Evolutionary conservation across 2,113 vertebrate species (phyloP).

Genomic region (Thomomys bottae): DNA sequence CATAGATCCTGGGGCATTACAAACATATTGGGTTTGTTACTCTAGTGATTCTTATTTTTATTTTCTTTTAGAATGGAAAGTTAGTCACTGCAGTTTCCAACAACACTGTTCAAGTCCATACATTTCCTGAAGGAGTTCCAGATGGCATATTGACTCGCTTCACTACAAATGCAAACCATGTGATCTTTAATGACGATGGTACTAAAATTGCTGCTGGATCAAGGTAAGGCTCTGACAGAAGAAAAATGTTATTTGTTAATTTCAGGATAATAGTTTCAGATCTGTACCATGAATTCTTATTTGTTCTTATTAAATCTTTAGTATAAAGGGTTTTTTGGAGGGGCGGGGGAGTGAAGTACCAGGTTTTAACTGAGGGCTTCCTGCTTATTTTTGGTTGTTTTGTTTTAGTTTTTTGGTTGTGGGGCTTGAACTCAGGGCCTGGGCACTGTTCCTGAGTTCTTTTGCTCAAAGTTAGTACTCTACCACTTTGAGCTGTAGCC

Average conservation of each 20-base stretch:
- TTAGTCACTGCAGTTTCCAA: conserved; percentile 94
- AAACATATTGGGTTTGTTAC: neutral
- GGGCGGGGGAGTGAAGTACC: too few relatives aligned
- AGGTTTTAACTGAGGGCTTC: too few relatives aligned
- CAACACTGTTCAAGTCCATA: conserved; percentile 95
- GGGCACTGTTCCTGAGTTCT: too few relatives aligned
- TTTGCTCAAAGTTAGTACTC: too few relatives aligned
- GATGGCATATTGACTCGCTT: conserved; percentile 98
- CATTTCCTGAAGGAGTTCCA: conserved; percentile 94
- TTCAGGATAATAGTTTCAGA: neutral
- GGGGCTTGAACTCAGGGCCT: too few relatives aligned
- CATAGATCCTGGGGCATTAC: neutral
- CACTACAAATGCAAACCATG: conserved; percentile 93
- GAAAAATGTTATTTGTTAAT: conserved; percentile 29
- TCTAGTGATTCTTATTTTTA: neutral
- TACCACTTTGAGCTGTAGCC: too few relatives aligned
- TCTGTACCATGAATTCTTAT: neutral
- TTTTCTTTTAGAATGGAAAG: conserved; percentile 88
- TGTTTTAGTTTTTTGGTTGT: too few relatives aligned
- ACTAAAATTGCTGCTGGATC: conserved; percentile 93
- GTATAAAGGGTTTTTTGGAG: neutral
- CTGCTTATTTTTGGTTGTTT: too few relatives aligned
- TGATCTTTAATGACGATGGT: conserved; percentile 91
- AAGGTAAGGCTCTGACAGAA: conserved; percentile 84
- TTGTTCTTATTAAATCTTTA: neutral